These are phyloP conservation scores for Eupithecia pulchellata DNA, from an alignment of 2,888 invertebrate genomes.

Conservation along the genomic window DNA sequence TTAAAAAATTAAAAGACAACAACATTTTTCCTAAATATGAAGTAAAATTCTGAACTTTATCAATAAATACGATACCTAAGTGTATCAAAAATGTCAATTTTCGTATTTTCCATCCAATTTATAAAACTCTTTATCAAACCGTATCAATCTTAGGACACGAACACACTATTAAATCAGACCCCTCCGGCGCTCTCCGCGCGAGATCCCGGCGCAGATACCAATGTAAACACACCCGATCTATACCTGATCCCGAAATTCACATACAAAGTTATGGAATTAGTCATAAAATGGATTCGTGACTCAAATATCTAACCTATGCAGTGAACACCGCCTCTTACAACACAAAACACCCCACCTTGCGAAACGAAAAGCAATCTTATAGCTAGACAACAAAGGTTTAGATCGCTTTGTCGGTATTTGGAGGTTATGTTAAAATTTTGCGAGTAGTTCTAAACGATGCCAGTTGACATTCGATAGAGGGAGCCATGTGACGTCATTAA, in stretches of 20 bases:
- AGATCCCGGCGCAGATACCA: conserved; percentile 72
- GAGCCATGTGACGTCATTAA: conserved; percentile 83
- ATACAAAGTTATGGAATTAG: conserved; percentile 86
- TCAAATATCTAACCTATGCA: conserved; percentile 83
- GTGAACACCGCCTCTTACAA: conserved; percentile 46
- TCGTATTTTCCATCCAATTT: conserved; percentile 36
- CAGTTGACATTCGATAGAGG: conserved; percentile 85
- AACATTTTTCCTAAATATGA: not conserved
- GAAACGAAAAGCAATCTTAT: conserved; percentile 44
- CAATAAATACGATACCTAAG: not conserved
- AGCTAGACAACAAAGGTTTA: rapidly evolving
- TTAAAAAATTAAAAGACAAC: too few relatives aligned
- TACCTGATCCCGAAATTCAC: conserved; percentile 83
- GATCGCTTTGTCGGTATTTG: conserved; percentile 19
- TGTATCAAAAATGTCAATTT: conserved; percentile 3
- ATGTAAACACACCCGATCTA: conserved; percentile 73
- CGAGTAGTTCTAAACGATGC: conserved; percentile 59
- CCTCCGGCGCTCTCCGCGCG: conserved; percentile 64
- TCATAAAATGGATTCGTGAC: conserved; percentile 85
- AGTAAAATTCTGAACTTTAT: not conserved
- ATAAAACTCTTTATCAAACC: conserved; percentile 43
- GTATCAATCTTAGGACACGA: conserved; percentile 55
- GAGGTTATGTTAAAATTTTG: conserved; percentile 45
- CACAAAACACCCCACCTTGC: conserved; percentile 35
- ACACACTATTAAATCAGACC: conserved; percentile 70